A percentile compares a stretch with the other conserved stretches of the same genome.
Conservation (phyloP, 2,113 vertebrate species). For the Nothocercus julius region DNA sequence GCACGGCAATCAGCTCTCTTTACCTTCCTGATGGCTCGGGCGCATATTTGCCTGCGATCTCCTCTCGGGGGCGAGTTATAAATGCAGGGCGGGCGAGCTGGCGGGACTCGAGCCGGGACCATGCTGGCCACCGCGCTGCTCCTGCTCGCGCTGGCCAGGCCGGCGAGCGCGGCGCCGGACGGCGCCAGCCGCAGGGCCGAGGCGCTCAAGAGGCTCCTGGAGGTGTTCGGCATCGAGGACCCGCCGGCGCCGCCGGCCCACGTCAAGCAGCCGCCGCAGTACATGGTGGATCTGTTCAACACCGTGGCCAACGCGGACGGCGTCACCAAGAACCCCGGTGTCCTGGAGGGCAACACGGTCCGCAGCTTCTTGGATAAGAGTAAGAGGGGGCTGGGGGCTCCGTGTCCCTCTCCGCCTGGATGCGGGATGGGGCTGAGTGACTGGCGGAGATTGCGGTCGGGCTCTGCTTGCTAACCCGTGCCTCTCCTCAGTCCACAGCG, state of each 20-base stretch:
- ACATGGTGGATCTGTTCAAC: slow-evolving; percentile 93
- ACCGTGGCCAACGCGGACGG: slow-evolving; percentile 87
- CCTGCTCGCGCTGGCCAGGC: slow-evolving; percentile 47
- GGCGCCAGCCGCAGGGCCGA: slow-evolving; percentile 73
- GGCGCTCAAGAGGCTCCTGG: slow-evolving; percentile 86
- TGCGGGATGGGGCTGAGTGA: accelerated
- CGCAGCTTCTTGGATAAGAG: slow-evolving; percentile 91
- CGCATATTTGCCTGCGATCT: slow-evolving; percentile 83
- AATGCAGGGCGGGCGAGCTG: slow-evolving; percentile 13
- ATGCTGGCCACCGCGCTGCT: slow-evolving; percentile 36
- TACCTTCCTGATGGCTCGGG: slow-evolving; percentile 85
- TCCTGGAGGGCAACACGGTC: slow-evolving; percentile 89
- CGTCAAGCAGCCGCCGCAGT: slow-evolving; percentile 86
- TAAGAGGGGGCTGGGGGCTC: slow-evolving; percentile 67
- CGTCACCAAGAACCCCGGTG: slow-evolving; percentile 85
- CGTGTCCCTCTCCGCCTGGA: no score
- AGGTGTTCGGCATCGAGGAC: slow-evolving; percentile 91
- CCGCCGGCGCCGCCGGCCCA: slow-evolving; percentile 74
- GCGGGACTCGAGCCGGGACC: neutral
- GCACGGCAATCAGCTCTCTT: slow-evolving; percentile 84
- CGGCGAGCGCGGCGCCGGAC: neutral
- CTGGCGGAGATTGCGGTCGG: accelerated
- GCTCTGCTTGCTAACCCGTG: neutral
- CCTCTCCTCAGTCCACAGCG: slow-evolving; percentile 75
- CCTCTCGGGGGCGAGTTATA: slow-evolving; percentile 81